Conservation (phyloP, 1,140 invertebrate genomes). For the Zaprionus capensis region DNA sequence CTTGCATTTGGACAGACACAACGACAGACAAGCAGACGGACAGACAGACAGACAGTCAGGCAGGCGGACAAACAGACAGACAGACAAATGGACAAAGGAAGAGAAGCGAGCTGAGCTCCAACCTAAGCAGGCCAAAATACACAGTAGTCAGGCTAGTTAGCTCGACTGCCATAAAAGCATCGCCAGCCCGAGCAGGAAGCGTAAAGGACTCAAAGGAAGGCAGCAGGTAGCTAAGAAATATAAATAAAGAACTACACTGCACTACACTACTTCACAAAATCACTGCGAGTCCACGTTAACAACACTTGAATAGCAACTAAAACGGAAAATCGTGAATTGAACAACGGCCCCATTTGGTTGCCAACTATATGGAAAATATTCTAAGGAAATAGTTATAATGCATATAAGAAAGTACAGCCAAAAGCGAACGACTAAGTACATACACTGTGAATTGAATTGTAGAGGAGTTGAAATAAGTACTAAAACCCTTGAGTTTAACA, state of each 20-base stretch:
- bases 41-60: slow-evolving; percentile 38
- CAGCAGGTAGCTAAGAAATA: background rate
- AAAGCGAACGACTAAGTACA: background rate
- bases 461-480: no score
- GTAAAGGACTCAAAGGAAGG: slow-evolving; percentile 8
- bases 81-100: slow-evolving; percentile 13
- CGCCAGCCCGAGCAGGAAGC: slow-evolving; percentile 9
- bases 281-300: slow-evolving; percentile 14
- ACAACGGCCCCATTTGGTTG: slow-evolving; percentile 22
- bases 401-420: background rate
- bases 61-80: background rate
- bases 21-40: slow-evolving; percentile 15
- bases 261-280: slow-evolving; percentile 25
- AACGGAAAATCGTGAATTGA: slow-evolving; percentile 20
- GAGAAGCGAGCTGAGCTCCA: slow-evolving; percentile 49
- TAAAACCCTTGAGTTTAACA: no score
- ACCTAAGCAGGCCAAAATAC: slow-evolving; percentile 55
- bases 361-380: slow-evolving; percentile 39
- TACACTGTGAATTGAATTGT: background rate
- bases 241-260: slow-evolving; percentile 25
- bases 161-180: slow-evolving; percentile 45
- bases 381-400: slow-evolving; percentile 16
- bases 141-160: slow-evolving; percentile 48
- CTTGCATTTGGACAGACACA: slow-evolving; percentile 65
- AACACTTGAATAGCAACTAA: background rate